Evolutionary conservation across 2,797 vertebrate species (phyloP), one percentile per base, ranked within the genome.

Genomic region (Hipposideros larvatus): DNA sequence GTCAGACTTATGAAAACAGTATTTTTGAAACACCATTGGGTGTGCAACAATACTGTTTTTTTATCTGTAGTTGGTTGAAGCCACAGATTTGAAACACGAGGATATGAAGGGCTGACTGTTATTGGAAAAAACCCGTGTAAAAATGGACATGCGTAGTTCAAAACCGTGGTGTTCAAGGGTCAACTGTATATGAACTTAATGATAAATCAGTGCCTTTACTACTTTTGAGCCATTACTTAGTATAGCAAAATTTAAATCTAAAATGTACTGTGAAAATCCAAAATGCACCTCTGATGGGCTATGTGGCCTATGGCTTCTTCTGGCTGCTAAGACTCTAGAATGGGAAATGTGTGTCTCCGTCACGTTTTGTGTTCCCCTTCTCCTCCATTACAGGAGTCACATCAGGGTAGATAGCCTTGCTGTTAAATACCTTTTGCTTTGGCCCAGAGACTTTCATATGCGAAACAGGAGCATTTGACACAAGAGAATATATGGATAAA

Each of bases 261-360:
- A 90, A 84, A 57, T 19, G 48, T 43, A 66, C 71, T 34, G 28
- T 14, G 87, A 93, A 48, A 46, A 70, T 37, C 68, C 26, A 46
- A 87, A 86, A 73, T 92, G 19, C 28, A 61, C 73, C 55, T 85
- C 80, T 68, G 59, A 87, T 55, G 65, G 87, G 46, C 21, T 74
- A 19, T 77, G 65, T 85, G 78, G 57, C 43, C 41, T 34, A 48
- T 61, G 75, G 75, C 28, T 84, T 95, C 71, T 92, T 87, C 61
- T 46, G 31, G 66, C 57, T 77, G 73, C 22, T 82, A 94, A 88
- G 92, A 80, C 53, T 92, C 74, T 85, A 92, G 80, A 84, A 90
- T 55, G 59, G 87, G 80, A 92, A 95, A 92, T 48, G 59, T 88
- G 61, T 53, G 70, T 22, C 55, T 87, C 92, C 91, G n/a, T 82